Conservation (phyloP, 37 sponge, comb jelly and placozoan species). For the Halichondria panicea region DNA sequence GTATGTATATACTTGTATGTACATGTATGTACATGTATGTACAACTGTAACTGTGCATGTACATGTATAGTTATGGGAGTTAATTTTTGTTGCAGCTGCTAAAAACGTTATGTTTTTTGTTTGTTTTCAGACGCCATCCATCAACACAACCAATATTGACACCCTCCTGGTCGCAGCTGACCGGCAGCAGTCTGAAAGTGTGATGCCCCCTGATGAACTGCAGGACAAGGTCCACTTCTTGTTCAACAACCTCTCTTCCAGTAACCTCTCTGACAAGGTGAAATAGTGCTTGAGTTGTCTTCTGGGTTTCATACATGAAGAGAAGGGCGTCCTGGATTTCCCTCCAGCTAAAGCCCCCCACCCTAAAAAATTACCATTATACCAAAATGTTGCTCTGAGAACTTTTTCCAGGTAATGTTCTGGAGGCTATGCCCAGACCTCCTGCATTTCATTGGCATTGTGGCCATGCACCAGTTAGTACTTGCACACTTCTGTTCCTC, state of each 20-base stretch:
- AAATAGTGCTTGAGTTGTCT: not conserved
- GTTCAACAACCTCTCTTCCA: constrained; percentile 94
- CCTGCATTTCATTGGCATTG: too few species aligned
- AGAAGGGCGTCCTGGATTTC: not conserved
- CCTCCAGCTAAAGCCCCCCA: too few species aligned
- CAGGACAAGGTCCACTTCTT: constrained; percentile 93
- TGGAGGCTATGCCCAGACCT: too few species aligned
- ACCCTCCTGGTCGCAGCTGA: constrained; percentile 89
- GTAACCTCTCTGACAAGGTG: constrained; percentile 87
- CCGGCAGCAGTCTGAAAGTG: constrained; percentile 31
- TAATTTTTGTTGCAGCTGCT: not conserved
- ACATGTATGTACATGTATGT: not conserved
- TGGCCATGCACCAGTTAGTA: too few species aligned
- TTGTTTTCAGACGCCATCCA: constrained; percentile 58
- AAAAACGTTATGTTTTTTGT: not conserved
- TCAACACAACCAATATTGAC: constrained; percentile 72
- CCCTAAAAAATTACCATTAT: too few species aligned
- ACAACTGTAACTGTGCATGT: not conserved
- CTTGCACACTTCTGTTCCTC: too few species aligned
- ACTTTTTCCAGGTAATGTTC: too few species aligned
- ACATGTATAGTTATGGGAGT: not conserved
- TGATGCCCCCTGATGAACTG: constrained; percentile 79
- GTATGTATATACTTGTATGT: not conserved
- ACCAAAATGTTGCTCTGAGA: too few species aligned
- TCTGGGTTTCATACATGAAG: not conserved